Evolutionary conservation across 2,888 invertebrate species (phyloP), one percentile per base, ranked within the genome.

Genomic region (Cylindroiulus punctatus): DNA sequence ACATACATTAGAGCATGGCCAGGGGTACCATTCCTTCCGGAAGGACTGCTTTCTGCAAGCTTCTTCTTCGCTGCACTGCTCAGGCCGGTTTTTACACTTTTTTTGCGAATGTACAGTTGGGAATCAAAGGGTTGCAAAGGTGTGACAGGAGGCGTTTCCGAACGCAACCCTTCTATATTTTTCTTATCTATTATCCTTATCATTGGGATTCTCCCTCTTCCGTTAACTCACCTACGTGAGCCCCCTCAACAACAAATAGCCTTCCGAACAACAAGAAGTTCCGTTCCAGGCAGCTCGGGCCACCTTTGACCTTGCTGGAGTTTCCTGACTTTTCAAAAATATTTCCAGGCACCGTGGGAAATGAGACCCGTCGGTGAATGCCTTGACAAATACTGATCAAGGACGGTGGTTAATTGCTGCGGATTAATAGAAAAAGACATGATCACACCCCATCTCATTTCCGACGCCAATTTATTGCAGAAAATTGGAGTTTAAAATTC

Each of bases 161-260:
- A 57, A 22, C n/a, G 57, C 57, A 57, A 57, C 57, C 57, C 57
- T n/a, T n/a, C 57, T 57, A 57, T 57, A 57, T 19, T 57, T 57
- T 57, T 57, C 57, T n/a, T 57, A 57, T 57, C 57, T 57, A 57
- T 57, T 57, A 57, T 57, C 57, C 57, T 57, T 57, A 57, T 57
- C 57, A 57, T 57, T 57, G 57, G 57, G 57, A 57, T 57, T 57
- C 57, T 57, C 57, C 57, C 57, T 57, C 57, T 57, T 57, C 57
- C 57, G 57, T 57, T 57, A 57, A 57, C n/a, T 57, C 57, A 57
- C 57, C 57, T 57, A 57, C 57, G 57, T 57, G 57, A 22, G 7
- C 57, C 47, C 47, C 57, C 57, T n/a, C 57, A 57, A 19, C 57
- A 57, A 57, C 57, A 57, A 57, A 57, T 57, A 57, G 57, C 57